Conservation (phyloP, 2,888 invertebrate genomes). For the Brachynemurus nebulosus region DNA sequence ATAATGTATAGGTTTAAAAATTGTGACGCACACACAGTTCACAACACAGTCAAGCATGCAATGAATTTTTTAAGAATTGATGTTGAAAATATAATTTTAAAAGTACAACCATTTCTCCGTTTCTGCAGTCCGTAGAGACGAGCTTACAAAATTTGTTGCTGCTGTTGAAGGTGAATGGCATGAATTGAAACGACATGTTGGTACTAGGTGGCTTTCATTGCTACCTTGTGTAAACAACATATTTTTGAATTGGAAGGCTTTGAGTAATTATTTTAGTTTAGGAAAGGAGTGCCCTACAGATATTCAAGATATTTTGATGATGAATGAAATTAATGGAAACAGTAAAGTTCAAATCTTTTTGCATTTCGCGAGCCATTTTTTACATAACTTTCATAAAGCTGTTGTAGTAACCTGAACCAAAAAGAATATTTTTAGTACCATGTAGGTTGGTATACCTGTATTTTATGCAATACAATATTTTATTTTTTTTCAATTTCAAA, state of each 20-base stretch:
- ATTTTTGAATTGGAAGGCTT: slow-evolving; percentile 7
- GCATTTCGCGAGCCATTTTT: background rate
- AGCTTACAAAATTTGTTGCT: slow-evolving; percentile 16
- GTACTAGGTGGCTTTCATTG: slow-evolving; percentile 12
- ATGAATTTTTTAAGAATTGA: background rate
- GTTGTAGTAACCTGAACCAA: too few species aligned
- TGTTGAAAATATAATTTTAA: background rate
- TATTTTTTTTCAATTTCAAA: too few species aligned
- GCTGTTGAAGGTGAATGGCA: slow-evolving; percentile 14
- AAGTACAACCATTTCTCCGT: background rate
- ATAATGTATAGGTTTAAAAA: too few species aligned
- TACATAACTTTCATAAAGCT: too few species aligned
- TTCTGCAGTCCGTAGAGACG: too few species aligned
- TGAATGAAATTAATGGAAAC: background rate
- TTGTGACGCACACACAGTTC: background rate
- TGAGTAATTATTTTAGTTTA: slow-evolving; percentile 8
- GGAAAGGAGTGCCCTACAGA: slow-evolving; percentile 7
- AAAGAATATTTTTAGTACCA: too few species aligned
- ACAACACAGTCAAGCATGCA: background rate
- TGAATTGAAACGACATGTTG: slow-evolving; percentile 14
- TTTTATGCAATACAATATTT: too few species aligned
- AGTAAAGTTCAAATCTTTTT: slow-evolving; percentile 1
- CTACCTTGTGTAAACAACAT: slow-evolving; percentile 3
- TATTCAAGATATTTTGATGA: slow-evolving; percentile 8
- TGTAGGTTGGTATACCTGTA: too few species aligned